Evolutionary conservation across 1,140 invertebrate species (phyloP).

Genomic region (Microvelia longipes): DNA sequence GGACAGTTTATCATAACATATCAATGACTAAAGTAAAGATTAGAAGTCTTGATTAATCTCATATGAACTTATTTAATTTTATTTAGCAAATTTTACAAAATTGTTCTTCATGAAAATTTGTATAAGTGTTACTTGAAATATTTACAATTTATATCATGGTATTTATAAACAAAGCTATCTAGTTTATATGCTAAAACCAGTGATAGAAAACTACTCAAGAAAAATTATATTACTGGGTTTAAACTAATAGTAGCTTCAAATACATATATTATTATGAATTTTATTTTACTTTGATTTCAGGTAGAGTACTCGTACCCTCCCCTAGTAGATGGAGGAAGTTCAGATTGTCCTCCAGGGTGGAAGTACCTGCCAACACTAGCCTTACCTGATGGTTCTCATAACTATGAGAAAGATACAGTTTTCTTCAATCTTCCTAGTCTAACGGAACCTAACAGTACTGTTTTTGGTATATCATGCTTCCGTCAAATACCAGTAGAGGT

Average conservation of each 20-base stretch:
- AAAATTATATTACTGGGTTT: background rate
- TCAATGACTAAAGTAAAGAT: too few species aligned
- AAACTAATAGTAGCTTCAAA: background rate
- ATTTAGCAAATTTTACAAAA: too few species aligned
- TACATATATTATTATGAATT: background rate
- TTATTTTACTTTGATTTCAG: constrained; percentile 36
- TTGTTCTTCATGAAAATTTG: too few species aligned
- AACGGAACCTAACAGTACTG: constrained; percentile 61
- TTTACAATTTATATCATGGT: background rate
- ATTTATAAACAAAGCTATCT: background rate
- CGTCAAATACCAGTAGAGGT: constrained; percentile 92
- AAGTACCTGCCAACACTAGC: constrained; percentile 88
- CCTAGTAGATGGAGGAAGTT: constrained; percentile 44
- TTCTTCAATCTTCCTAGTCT: constrained; percentile 91
- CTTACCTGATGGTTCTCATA: constrained; percentile 94
- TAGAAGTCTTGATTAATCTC: too few species aligned
- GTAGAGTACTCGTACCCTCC: constrained; percentile 94
- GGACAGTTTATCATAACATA: too few species aligned
- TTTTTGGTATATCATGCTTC: constrained; percentile 95
- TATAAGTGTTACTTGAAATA: background rate
- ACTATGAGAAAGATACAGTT: constrained; percentile 88
- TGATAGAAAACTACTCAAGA: background rate
- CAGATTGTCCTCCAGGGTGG: constrained; percentile 81
- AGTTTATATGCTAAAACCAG: background rate
- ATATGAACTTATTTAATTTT: too few species aligned